These are phyloP conservation scores for Zosterops pallidus DNA, from an alignment of 2,113 vertebrate genomes.

Conservation along the genomic window DNA sequence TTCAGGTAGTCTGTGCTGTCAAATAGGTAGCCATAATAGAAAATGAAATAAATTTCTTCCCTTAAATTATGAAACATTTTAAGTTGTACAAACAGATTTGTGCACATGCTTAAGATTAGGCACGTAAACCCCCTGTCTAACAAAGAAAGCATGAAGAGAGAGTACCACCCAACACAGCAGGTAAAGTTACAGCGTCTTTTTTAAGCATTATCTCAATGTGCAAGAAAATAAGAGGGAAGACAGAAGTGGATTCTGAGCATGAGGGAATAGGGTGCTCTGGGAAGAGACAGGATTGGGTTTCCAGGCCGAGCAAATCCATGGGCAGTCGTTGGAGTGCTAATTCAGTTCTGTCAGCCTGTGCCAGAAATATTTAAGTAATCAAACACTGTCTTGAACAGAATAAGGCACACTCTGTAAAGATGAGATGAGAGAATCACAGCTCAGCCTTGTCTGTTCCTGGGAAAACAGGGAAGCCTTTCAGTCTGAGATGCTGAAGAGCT, in stretches of 20 bases:
- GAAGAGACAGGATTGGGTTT: background rate
- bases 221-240: background rate
- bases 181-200: background rate
- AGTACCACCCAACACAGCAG: background rate
- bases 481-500: background rate
- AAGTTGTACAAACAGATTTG: background rate
- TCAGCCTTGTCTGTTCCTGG: background rate
- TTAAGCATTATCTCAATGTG: background rate
- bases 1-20: background rate
- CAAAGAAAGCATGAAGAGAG: background rate
- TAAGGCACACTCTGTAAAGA: background rate
- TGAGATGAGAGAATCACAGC: background rate
- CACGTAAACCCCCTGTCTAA: background rate
- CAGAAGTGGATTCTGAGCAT: background rate
- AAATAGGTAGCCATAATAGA: background rate
- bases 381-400: background rate
- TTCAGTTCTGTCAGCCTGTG: background rate
- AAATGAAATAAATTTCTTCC: background rate
- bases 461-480: background rate
- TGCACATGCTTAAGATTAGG: background rate
- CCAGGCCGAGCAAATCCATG: background rate
- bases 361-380: background rate
- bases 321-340: background rate
- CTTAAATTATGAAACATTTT: background rate
- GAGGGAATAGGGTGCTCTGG: background rate